Conservation (phyloP, 2,113 vertebrate species). For the Murina feae region DNA sequence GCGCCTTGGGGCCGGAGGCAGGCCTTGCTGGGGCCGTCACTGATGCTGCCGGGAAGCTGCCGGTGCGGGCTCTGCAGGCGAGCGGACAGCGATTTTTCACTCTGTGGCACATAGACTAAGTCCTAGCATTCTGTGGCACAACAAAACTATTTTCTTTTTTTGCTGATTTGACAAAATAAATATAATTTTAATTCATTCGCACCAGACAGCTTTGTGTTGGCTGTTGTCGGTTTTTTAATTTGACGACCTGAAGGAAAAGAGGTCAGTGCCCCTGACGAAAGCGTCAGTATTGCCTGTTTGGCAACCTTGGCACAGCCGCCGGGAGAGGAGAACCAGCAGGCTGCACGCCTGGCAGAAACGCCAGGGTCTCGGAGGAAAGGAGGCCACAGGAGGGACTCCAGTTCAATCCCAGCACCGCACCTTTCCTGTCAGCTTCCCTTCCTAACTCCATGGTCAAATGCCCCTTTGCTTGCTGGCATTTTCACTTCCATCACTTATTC, state of each 20-base stretch:
- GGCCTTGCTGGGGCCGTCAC: background rate
- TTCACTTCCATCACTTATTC: background rate
- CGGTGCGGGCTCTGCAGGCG: background rate
- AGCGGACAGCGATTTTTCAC: background rate
- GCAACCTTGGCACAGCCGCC: too few relatives aligned
- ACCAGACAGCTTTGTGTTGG: too few relatives aligned
- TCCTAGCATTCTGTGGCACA: background rate
- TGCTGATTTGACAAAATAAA: background rate
- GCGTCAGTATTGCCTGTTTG: too few relatives aligned
- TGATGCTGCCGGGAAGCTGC: background rate
- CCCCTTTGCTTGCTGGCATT: background rate
- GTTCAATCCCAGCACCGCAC: background rate
- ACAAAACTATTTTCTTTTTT: background rate
- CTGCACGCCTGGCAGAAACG: too few relatives aligned
- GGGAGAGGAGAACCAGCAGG: too few relatives aligned
- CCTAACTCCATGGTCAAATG: background rate
- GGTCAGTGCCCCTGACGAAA: too few relatives aligned
- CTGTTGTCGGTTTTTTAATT: too few relatives aligned
- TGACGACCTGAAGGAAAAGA: too few relatives aligned
- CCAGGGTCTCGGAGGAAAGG: too few relatives aligned
- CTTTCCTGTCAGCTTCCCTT: background rate
- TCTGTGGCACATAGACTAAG: background rate
- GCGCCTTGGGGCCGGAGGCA: background rate
- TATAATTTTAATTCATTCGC: background rate
- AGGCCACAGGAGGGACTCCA: background rate